Evolutionary conservation across 2,888 invertebrate genomes (phyloP).

Genomic region (Netelia inedita): DNA sequence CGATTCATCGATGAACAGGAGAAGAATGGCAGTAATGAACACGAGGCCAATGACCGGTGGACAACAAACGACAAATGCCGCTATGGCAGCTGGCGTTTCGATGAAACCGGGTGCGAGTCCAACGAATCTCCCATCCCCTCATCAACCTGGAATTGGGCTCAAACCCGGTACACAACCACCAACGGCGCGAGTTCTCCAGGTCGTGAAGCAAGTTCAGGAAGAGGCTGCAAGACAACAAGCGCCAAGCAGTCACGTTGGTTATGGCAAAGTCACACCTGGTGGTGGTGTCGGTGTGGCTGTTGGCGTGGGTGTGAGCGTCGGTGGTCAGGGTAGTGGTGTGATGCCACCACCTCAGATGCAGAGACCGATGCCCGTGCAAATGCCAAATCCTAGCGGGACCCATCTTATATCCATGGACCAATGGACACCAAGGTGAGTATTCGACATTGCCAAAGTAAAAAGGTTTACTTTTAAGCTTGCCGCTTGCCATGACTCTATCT

Average conservation of each 20-base stretch:
- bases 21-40: conserved; percentile 94
- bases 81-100: conserved; percentile 87
- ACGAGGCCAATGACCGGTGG: conserved; percentile 86
- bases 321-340: conserved; percentile 84
- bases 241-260: conserved; percentile 88
- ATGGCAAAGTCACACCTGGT: conserved; percentile 90
- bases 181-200: conserved; percentile 93
- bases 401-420: conserved; percentile 85
- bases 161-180: conserved; percentile 91
- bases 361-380: conserved; percentile 85
- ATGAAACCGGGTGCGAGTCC: conserved; percentile 86
- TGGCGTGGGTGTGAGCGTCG: conserved; percentile 84
- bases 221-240: conserved; percentile 96
- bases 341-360: conserved; percentile 88
- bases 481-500: no score
- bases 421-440: conserved; percentile 83
- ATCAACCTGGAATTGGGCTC: conserved; percentile 88
- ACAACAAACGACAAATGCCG: conserved; percentile 84
- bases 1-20: conserved; percentile 82
- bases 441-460: not conserved
- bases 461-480: conserved; percentile 41
- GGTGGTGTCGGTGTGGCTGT: conserved; percentile 79
- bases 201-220: conserved; percentile 94
- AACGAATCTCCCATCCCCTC: conserved; percentile 84
- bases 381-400: conserved; percentile 85